Base-by-base conservation (phyloP, 2,797 vertebrate genomes). In the Sebastes hubbsi region DNA sequence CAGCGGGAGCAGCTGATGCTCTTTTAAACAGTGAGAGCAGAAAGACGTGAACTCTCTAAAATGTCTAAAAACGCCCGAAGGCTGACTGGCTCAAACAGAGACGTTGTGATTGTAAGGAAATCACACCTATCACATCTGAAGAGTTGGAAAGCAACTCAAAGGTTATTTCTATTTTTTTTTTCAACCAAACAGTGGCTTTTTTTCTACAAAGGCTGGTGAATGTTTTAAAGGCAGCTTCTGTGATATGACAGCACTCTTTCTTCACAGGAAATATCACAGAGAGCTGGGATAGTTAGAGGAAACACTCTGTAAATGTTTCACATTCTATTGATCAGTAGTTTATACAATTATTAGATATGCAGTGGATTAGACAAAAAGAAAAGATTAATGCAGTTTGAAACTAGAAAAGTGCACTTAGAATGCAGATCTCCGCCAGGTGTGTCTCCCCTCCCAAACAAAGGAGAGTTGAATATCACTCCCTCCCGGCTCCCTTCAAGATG, bases 1-100 rank as follows among this genome's bases (percentile, higher is more conserved):
- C 27, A 61, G 52, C 29, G 8, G 46, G 27, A 78, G 56, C 61
- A 18, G 25, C 60, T 59, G 63, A 68, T 46, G 67, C 58, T 65
- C 67, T 69, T 76, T 65, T 56, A 69, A 76, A 65, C 38, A 6
- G 11, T 1, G 7, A 12, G 29, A 65, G 69, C 68, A 56, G 22
- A 69, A 36, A 25, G 46, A 55, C 13, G 4, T 25, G 30, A 79
- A 69, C 61, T 67, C 56, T 81, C 29, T 49, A 59, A 52, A 63
- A 59, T 62, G 29, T 83, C 24, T 77, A 4, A 73, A 84, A 73
- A 61, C 1, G 8, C 72, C 81, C 34, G 82, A 38, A 77, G 75
- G 75, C 49, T 62, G 78, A 66, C 55, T 38, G 63, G 13, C 68
- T 76, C 75, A 34, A 32, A 72, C 46, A 34, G 72, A 81, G 59